Base-by-base conservation (phyloP, 2,113 vertebrate genomes). In the Burhinus bistriatus region DNA sequence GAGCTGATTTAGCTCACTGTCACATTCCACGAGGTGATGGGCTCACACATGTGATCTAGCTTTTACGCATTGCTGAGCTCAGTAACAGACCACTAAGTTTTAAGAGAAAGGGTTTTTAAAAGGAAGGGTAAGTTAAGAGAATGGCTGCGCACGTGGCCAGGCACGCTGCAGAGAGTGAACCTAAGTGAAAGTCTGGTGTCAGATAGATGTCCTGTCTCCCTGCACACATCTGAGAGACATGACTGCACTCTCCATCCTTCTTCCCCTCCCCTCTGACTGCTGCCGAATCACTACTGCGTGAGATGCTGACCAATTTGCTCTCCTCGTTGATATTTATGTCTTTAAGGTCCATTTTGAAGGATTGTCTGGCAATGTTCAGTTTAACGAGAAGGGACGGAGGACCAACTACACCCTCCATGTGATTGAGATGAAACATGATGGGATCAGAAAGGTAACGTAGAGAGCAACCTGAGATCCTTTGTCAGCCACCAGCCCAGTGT, bases 391-490 rank as follows among this genome's bases (percentile, higher is more conserved):
- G 97, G 99, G 99, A 32, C 98, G 99, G 44, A 98, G 99, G 93
- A 99, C 99, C 62, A 99, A 99, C 98, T 99, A 99, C 94, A 99
- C 99, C 6, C 98, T 99, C 38, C 99, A 99, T 1, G 98, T 99
- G 87, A 99, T 99, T 92, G 99, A 99, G 95, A 98, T 99, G 97
- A 99, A 99, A 49, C 99, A 99, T 1, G 99, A 99, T 7, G 99
- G 99, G 62, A 98, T 99, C 79, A 99, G 99, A 90, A 99, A 99
- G 98, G 99, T 99, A 98, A 98, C 96, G 32, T 9, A 36, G 36
- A 80, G 26, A 57, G 32, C 1, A 1, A 72, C 29, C n/a, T 6
- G 1, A n/a, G 15, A n/a, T 19, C 40, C 51, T 34, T 12, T 45
- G 57, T 47, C 51, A 61, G 62, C 4, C 32, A 83, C 32, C 75